Conservation (phyloP, 1,140 invertebrate species). For the Bombus waltoni region DNA sequence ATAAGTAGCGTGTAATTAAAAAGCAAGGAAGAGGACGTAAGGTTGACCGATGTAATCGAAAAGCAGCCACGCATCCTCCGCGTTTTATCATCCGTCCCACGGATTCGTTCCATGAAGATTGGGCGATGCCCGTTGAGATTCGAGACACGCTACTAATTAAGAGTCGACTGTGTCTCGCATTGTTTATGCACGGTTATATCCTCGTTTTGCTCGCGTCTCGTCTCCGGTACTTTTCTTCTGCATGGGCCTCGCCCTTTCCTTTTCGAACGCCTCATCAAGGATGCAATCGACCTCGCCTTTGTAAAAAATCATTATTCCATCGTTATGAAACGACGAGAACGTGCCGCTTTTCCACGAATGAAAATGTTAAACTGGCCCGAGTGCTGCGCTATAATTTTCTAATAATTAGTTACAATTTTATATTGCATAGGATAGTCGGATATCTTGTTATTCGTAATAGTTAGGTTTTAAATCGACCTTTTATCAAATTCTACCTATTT, state of each 20-base stretch:
- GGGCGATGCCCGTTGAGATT: not conserved
- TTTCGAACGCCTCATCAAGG: conserved; percentile 3
- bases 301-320: conserved; percentile 15
- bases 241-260: not conserved
- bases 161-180: conserved; percentile 43
- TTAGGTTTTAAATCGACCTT: too few species aligned
- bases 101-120: conserved; percentile 36
- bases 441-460: too few species aligned
- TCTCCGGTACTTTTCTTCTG: not conserved
- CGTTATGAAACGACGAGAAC: not conserved
- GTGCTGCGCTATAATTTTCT: too few species aligned
- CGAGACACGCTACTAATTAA: conserved; percentile 41
- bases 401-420: too few species aligned
- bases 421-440: too few species aligned
- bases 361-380: not conserved
- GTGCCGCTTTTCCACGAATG: not conserved
- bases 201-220: conserved; percentile 15
- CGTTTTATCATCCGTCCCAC: conserved; percentile 6
- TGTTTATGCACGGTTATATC: conserved; percentile 40
- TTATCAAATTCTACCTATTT: too few species aligned
- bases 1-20: conserved; percentile 22
- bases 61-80: not conserved
- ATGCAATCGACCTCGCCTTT: not conserved
- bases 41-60: conserved; percentile 21
- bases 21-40: not conserved